phyloP scores from a whole-genome alignment of 2,888 invertebrate species.

The Diaperis boleti region DNA sequence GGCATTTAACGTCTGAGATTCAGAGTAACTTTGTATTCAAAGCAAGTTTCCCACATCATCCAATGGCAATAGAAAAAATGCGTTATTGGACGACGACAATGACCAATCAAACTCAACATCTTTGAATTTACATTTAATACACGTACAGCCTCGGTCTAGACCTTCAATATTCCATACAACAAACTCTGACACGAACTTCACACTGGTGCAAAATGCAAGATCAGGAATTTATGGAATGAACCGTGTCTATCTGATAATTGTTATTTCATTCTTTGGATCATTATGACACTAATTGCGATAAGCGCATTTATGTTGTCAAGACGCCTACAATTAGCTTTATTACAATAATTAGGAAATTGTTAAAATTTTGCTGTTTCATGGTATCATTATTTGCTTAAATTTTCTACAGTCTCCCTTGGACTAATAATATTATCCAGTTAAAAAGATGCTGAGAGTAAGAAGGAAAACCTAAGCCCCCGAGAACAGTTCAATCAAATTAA shows the following conservation, averaged over 20 bases:
- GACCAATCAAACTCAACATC: constrained; percentile 3
- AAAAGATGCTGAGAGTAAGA: no score
- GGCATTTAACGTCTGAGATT: constrained; percentile 13
- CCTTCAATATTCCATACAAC: no score
- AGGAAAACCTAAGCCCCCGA: no score
- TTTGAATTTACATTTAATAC: no score
- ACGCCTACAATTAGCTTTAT: constrained; percentile 22
- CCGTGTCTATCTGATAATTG: no score
- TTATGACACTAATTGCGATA: constrained; percentile 11
- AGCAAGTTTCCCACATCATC: neutral
- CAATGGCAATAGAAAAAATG: constrained; percentile 1
- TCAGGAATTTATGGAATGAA: no score
- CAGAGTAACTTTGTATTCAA: constrained; percentile 10
- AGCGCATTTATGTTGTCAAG: constrained; percentile 14
- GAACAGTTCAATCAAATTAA: no score
- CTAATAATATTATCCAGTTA: no score
- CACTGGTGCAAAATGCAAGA: constrained; percentile 2
- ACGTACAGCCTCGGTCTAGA: constrained; percentile 15
- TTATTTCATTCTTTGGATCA: no score
- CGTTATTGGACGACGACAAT: constrained; percentile 9
- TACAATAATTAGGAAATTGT: constrained; percentile 7
- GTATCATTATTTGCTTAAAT: neutral
- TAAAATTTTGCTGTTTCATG: no score
- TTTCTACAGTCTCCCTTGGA: neutral
- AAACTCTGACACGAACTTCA: no score